A percentile compares a stretch with the other conserved stretches of the same genome.
Evolutionary conservation across 2,113 vertebrate species (phyloP).

Genomic region (Plectropomus leopardus): DNA sequence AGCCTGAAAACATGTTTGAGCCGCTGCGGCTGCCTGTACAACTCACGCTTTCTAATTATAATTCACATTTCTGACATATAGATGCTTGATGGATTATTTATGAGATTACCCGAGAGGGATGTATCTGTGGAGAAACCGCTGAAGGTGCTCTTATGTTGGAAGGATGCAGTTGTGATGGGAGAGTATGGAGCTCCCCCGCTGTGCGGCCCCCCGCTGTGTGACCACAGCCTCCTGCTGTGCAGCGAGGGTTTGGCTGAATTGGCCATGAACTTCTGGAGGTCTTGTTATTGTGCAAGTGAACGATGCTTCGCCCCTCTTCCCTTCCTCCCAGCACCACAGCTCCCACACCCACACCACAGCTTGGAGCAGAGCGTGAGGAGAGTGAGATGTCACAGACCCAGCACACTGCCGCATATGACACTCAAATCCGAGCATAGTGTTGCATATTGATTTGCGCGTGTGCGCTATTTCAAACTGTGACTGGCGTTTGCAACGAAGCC

Average conservation of each 20-base stretch:
- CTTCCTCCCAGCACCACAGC: slow-evolving; percentile 26
- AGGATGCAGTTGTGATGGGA: not conserved
- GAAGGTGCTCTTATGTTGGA: not conserved
- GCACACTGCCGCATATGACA: slow-evolving; percentile 66
- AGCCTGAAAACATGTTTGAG: slow-evolving; percentile 28
- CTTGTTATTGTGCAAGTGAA: slow-evolving; percentile 47
- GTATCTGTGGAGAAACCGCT: slow-evolving; percentile 4
- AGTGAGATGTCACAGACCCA: slow-evolving; percentile 75
- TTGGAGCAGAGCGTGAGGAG: slow-evolving; percentile 33
- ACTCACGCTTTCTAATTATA: slow-evolving; percentile 32
- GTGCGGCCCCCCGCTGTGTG: slow-evolving; percentile 34
- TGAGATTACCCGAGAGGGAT: slow-evolving; percentile 6
- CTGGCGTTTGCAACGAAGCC: slow-evolving; percentile 71
- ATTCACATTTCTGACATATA: slow-evolving; percentile 36
- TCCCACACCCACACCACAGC: slow-evolving; percentile 26
- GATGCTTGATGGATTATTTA: slow-evolving; percentile 43
- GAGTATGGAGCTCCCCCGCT: not conserved
- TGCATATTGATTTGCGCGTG: slow-evolving; percentile 73
- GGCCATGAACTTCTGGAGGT: slow-evolving; percentile 33
- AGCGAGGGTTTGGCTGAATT: slow-evolving; percentile 48
- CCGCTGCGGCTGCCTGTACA: not conserved
- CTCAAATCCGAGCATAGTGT: slow-evolving; percentile 61
- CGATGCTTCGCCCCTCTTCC: not conserved
- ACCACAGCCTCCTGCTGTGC: slow-evolving; percentile 48
- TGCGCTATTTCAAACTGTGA: slow-evolving; percentile 63